Evolutionary conservation across 1,140 invertebrate species (phyloP), one percentile per base, ranked within the genome.

Genomic region (Fopius arisanus): DNA sequence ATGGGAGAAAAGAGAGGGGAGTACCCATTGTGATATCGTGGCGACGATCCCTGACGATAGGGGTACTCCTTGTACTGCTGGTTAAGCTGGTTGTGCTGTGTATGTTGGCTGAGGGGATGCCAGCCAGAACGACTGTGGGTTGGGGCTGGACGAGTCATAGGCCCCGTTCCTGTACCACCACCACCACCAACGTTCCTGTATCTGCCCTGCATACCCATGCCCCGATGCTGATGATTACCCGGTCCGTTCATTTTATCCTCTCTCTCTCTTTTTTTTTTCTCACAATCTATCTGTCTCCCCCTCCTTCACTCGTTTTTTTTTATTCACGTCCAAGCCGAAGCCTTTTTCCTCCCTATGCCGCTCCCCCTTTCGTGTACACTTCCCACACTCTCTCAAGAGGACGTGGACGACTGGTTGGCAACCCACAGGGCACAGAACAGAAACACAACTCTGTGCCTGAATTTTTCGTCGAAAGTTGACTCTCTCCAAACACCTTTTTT

Each of bases 1-100:
- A 43, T 68, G 40, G 40, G 10, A 14, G 19, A 48, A 48, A 48
- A 31, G 23, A 33, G 14, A 72, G 67, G 51, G 33, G 33, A 62
- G 54, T 73, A 86, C 84, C 84, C 83, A 78, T 86, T 84, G 79
- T 85, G 85, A 80, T 80, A 86, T 78, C 85, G 77, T 76, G 82
- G 79, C 67, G 81, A 79, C 43, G 83, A 78, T 78, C 83, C 83
- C 78, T 87, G 85, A 75, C 84, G 84, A 81, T 87, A 85, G 73
- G 84, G 84, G 75, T 85, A 84, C 77, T 87, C 84, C 84, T 86
- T 86, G 83, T 83, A 85, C 78, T 85, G 84, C 72, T 82, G 79
- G 75, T 79, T 82, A 75, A 78, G 78, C 73, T 83, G 80, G 62
- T 74, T 76, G 59, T 81, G 82, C 67, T 80, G 82, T 66, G 78